phyloP scores from a whole-genome alignment of 2,113 vertebrate genomes.

The Ia io region DNA sequence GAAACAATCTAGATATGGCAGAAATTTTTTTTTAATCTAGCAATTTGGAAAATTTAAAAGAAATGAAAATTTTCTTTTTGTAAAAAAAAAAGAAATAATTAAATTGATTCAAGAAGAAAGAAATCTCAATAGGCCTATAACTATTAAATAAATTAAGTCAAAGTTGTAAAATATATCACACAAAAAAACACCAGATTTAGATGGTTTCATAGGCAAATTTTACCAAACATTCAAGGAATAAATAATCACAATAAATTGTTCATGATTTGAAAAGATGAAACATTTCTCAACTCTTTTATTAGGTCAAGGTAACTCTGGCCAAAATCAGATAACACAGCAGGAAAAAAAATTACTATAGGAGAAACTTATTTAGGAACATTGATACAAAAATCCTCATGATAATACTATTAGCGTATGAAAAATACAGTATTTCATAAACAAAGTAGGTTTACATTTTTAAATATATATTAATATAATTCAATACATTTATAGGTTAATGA shows the following conservation, averaged over 20 bases:
- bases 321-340: not conserved
- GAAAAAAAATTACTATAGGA: not conserved
- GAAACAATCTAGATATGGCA: not conserved
- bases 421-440: not conserved
- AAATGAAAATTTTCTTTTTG: not conserved
- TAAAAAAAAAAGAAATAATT: not conserved
- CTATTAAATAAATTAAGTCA: constrained; percentile 12
- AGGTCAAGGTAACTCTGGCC: constrained; percentile 1
- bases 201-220: not conserved
- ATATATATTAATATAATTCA: constrained; percentile 5
- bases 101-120: not conserved
- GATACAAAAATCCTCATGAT: not conserved
- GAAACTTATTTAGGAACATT: constrained; percentile 7
- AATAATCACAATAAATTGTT: not conserved
- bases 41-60: not conserved
- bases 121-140: not conserved
- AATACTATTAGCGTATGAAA: not conserved
- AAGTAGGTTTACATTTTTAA: not conserved
- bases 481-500: not conserved
- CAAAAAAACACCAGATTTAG: not conserved
- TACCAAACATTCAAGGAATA: not conserved
- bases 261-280: constrained; percentile 2
- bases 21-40: not conserved
- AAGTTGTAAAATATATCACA: not conserved
- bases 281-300: not conserved